Percentiles rank a stretch among this genome's conserved stretches.
phyloP scores from a whole-genome alignment of 2,888 invertebrate species.

The Dugesia japonica region DNA sequence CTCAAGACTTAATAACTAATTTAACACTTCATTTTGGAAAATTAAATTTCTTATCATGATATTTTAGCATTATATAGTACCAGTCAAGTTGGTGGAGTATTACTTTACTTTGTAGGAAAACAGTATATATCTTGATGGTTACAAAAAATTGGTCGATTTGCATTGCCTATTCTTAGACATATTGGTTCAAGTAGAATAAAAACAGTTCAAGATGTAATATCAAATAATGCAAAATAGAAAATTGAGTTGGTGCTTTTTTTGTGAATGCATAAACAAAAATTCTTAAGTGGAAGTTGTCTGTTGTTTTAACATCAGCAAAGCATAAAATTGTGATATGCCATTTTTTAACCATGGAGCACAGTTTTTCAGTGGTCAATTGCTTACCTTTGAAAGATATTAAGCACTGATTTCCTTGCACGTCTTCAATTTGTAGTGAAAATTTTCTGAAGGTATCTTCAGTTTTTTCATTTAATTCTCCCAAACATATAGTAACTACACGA shows the following conservation, averaged over 20 bases:
- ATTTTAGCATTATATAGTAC: too few relatives aligned
- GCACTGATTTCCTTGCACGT: conserved; percentile 78
- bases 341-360: conserved; percentile 98
- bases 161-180: too few relatives aligned
- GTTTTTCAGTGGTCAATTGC: conserved; percentile 94
- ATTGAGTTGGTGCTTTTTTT: conserved; percentile 77
- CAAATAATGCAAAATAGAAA: too few relatives aligned
- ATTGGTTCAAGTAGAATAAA: too few relatives aligned
- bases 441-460: conserved; percentile 80
- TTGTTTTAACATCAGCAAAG: conserved; percentile 88
- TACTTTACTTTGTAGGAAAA: too few relatives aligned
- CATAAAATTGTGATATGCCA: conserved; percentile 95
- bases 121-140: too few relatives aligned
- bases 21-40: too few relatives aligned
- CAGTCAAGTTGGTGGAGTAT: too few relatives aligned
- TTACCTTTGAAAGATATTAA: conserved; percentile 98
- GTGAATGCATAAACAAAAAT: conserved; percentile 99
- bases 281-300: conserved; percentile 81
- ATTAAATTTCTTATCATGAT: too few relatives aligned
- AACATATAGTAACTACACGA: conserved; percentile 88
- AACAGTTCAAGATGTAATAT: too few relatives aligned
- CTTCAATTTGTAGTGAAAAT: conserved; percentile 78
- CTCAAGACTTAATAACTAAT: too few relatives aligned
- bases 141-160: too few relatives aligned
- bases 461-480: conserved; percentile 90